Evolutionary conservation across 2,888 invertebrate species (phyloP), one percentile per base, ranked within the genome.

Genomic region (Neoaliturus tenellus): DNA sequence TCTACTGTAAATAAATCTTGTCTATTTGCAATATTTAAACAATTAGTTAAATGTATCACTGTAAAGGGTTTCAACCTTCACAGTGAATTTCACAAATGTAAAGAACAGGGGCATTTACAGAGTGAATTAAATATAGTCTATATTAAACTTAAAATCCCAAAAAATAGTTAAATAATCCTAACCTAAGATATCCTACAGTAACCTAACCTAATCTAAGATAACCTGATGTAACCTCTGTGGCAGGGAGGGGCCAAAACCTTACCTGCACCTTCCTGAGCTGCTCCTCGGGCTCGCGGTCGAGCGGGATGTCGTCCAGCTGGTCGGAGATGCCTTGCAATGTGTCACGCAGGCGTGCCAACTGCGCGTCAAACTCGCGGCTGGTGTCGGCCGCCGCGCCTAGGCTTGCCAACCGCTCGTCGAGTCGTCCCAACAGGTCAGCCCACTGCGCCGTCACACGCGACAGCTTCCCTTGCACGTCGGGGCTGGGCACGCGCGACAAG

Each of bases 371-470:
- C 91, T 98, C 98, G 84, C 97, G 94, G 80, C 97, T 97, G 10
- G 98, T 97, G 88, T 98, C 98, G 1, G 97, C 97, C 0, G 98
- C 98, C 0, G 97, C 97, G 83, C 98, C 97, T 4, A 98, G 92
- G 85, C 95, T 96, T 48, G 95, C 95, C 0, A 98, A 97, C n/a
- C 98, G 94, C 87, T 97, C 96, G 89, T 97, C 97, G 82, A 99
- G 91, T 87, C 96, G 95, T 80, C 93, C 92, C 39, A 93, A 90
- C 73, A 93, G 88, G 84, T 92, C 90, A 81, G 91, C 91, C 93
- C 93, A 93, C 58, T 87, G 85, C 87, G 94, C 93, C 87, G 93
- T 94, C 41, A 98, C 92, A 31, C 93, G 93, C 35, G 93, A 93
- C 80, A 98, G 91, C 91, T 96, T 97, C 85, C 93, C 93, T 82